Conservation (phyloP, 1,140 invertebrate genomes). For the Leptinotarsa texana region DNA sequence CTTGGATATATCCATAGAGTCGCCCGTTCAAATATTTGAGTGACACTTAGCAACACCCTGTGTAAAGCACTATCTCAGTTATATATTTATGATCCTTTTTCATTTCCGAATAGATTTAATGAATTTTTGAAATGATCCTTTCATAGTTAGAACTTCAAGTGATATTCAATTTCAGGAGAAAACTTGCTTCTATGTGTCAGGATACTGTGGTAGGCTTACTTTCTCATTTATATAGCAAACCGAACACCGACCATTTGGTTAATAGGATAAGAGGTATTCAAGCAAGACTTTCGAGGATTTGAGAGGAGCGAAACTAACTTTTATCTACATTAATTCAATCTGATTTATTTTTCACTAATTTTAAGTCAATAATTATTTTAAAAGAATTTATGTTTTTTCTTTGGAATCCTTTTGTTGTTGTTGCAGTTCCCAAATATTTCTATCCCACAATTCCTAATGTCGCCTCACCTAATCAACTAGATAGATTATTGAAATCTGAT, state of each 20-base stretch:
- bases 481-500: too few relatives aligned
- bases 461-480: too few relatives aligned
- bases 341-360: background rate
- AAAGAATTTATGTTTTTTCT: background rate
- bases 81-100: too few relatives aligned
- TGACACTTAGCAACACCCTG: too few relatives aligned
- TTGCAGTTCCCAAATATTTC: too few relatives aligned
- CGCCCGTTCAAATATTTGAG: too few relatives aligned
- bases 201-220: slow-evolving; percentile 70
- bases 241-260: slow-evolving; percentile 63
- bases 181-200: slow-evolving; percentile 66
- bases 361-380: background rate
- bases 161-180: slow-evolving; percentile 57
- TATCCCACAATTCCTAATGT: too few relatives aligned
- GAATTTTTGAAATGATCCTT: slow-evolving; percentile 45
- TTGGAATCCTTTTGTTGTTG: background rate
- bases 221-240: slow-evolving; percentile 69
- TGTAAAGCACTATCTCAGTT: too few relatives aligned
- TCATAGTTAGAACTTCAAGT: slow-evolving; percentile 46
- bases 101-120: slow-evolving; percentile 30
- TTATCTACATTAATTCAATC: background rate
- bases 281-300: slow-evolving; percentile 45
- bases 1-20: too few relatives aligned
- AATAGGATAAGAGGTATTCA: slow-evolving; percentile 60
- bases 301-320: slow-evolving; percentile 16